Base-by-base conservation (phyloP, 2,113 vertebrate species). In the Sander vitreus region DNA sequence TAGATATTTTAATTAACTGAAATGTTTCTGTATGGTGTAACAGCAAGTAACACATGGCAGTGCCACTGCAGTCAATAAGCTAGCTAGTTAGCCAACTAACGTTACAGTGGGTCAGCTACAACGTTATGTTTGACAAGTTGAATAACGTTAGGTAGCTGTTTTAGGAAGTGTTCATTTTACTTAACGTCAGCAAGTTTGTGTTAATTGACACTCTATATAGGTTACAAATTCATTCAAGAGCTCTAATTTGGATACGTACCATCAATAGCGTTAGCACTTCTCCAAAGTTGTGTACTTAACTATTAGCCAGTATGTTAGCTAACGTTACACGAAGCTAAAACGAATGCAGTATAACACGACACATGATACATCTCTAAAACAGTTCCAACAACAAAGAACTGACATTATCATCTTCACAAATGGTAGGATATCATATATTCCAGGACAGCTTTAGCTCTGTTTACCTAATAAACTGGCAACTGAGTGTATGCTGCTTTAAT, bases 51-150 rank as follows among this genome's bases (percentile, higher is more conserved):
- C 78, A 19, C 25, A 15, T 50, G 2, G 16, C 43, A 4, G 15
- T 30, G 71, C 9, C 15, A 10, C 36, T n/a, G 53, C 39, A 15
- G 73, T 55, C n/a, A 30, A 8, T 43, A 53, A 23, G 51, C 51
- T 72, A 45, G 39, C 6, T 36, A 65, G 84, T 69, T n/a, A 59
- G 43, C 39, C 15, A 48, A 25, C 67, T 64, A 39, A 39, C 39
- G 39, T 33, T 2, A 2, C 16, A 30, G 0, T 11, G 8, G 2
- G 36, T 48, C 66, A 76, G 70, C 66, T 33, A 0, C 6, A 23
- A 36, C 1, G 25, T 50, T 43, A 1, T 25, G 36, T 43, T 1
- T 48, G 45, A 47, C 14, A 43, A 43, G 39, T 43, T 39, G 39
- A 39, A 39, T 25, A 45, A 53, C 27, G 43, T 50, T 5, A 11